Evolutionary conservation across 2,888 invertebrate genomes (phyloP), one percentile per base, ranked within the genome.

Genomic region (Drosophila multiciliata): DNA sequence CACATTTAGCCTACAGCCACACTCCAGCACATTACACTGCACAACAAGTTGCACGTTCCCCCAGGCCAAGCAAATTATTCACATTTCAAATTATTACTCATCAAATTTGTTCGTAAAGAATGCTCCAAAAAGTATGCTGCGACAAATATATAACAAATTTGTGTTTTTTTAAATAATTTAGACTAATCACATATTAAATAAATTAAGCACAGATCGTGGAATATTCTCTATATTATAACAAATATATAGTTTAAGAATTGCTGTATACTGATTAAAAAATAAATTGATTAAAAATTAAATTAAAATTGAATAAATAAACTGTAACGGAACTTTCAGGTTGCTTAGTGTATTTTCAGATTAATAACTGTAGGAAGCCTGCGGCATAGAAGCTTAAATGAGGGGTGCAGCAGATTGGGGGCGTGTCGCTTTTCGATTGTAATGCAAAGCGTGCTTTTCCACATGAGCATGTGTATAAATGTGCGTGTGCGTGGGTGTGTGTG

Each of bases 291-390:
- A 23, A 23, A 20, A 33, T 15, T 15, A 20, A 9, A 15, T 20
- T 8, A 15, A 23, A 33, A 53, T 23, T 53, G 4, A 53, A 35
- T 35, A 12, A 50, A 32, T 50, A 26, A 55, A 38, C 4, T 36
- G 2, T 2, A 17, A 17, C 2, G 1, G 8, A 26, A 38, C 12
- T 55, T 29, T 12, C 26, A 15, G 32, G 67, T 50, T 64, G 78
- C 2, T 26, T 58, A 69, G 87, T 89, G 86, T 87, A 80, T 59
- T 70, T 75, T 67, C 70, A 74, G 82, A 82, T 87, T 87, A 87
- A 89, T 86, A 87, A 87, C 83, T 83, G 82, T 74, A 62, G 75
- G 79, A 52, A 60, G 75, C 83, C 83, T 48, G 48, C 75, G 85
- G 89, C 89, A 58, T 60, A 23, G 48, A 36, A 66, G 80, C 76